Conservation (phyloP, 2,797 vertebrate genomes). For the Dryobates pubescens region DNA sequence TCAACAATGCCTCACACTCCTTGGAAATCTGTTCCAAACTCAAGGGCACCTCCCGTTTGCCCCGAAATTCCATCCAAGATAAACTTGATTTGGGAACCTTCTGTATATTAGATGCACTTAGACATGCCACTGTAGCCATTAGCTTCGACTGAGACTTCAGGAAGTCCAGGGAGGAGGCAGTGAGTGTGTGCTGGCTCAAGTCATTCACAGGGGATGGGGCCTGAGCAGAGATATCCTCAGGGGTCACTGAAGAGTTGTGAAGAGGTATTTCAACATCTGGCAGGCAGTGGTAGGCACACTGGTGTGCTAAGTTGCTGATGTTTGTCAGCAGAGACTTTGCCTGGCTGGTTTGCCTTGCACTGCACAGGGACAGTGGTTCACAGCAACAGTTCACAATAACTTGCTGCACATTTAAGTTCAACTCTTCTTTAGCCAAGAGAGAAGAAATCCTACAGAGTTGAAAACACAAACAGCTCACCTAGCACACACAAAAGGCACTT, state of each 20-base stretch:
- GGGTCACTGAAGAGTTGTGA: constrained; percentile 59
- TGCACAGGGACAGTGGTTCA: constrained; percentile 85
- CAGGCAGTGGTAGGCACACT: constrained; percentile 75
- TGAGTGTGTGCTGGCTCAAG: constrained; percentile 82
- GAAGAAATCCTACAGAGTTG: constrained; percentile 81
- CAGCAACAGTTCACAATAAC: constrained; percentile 92
- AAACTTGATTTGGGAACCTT: constrained; percentile 81
- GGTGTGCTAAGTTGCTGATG: constrained; percentile 79
- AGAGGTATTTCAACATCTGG: constrained; percentile 72
- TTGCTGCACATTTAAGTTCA: constrained; percentile 88
- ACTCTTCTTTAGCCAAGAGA: constrained; percentile 85
- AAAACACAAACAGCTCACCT: background rate
- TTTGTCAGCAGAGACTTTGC: constrained; percentile 66
- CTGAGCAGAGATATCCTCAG: constrained; percentile 57
- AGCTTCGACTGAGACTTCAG: constrained; percentile 88
- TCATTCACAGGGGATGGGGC: constrained; percentile 59
- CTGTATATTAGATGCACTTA: constrained; percentile 81
- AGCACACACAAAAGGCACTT: background rate
- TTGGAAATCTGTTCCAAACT: constrained; percentile 86
- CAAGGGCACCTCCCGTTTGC: constrained; percentile 86
- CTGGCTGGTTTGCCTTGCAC: constrained; percentile 69
- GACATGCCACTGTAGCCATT: constrained; percentile 85
- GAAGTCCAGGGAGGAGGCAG: constrained; percentile 88
- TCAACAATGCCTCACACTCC: constrained; percentile 87
- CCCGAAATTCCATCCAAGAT: constrained; percentile 89